phyloP scores from a whole-genome alignment of 2,113 vertebrate species.

The Vidua chalybeata region DNA sequence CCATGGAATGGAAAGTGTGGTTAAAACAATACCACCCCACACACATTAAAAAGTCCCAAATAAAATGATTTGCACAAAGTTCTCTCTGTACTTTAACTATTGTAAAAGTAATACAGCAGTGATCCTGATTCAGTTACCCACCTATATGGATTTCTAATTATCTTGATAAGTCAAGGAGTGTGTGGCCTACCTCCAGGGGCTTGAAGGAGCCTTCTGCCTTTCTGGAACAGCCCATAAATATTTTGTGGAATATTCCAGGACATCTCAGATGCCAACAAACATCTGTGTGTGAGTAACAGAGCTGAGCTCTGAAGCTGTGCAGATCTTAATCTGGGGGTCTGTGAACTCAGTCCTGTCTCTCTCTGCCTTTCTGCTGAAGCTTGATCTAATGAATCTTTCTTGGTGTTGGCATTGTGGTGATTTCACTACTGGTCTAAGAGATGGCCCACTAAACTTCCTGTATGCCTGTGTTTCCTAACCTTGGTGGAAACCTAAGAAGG shows the following conservation, averaged over 20 bases:
- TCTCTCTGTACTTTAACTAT: neutral
- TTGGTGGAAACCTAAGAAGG: neutral
- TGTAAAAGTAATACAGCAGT: neutral
- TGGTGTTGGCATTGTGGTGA: neutral
- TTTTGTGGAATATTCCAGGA: neutral
- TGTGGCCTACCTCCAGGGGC: neutral
- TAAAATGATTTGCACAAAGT: neutral
- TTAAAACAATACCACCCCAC: neutral
- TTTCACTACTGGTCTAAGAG: neutral
- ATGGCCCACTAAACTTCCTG: neutral
- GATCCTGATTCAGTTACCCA: rapidly evolving
- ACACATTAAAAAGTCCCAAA: neutral
- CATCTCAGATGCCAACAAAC: neutral
- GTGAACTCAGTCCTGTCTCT: neutral
- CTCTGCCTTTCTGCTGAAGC: neutral
- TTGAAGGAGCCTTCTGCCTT: neutral
- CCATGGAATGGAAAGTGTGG: neutral
- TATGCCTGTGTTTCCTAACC: neutral
- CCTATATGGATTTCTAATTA: neutral
- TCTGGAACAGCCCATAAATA: neutral
- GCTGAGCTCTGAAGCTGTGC: neutral
- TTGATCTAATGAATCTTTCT: too few relatives aligned
- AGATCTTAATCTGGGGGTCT: rapidly evolving
- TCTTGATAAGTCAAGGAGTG: neutral
- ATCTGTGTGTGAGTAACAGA: rapidly evolving